Conservation (phyloP, 2,113 vertebrate genomes). For the Mormyrus iriodes region DNA sequence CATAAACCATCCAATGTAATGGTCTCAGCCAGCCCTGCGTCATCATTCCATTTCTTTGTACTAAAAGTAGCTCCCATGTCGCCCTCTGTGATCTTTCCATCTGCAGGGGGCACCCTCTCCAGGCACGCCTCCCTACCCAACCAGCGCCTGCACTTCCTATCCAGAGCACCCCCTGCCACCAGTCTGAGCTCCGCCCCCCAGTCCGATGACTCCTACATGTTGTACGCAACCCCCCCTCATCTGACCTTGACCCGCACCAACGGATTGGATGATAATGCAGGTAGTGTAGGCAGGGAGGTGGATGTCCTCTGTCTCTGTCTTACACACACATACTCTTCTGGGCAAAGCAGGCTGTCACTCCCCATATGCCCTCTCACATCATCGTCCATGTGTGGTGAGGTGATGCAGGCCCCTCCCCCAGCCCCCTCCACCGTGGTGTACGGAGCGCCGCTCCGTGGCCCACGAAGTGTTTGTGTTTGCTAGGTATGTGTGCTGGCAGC, state of each 20-base stretch:
- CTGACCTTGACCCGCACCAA: constrained; percentile 29
- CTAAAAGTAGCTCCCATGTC: background rate
- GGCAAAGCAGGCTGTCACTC: constrained; percentile 12
- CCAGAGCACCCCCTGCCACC: constrained; percentile 48
- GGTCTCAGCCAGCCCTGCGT: background rate
- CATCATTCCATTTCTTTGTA: background rate
- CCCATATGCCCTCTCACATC: constrained; percentile 29
- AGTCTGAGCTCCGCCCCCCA: constrained; percentile 47
- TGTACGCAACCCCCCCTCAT: constrained; percentile 41
- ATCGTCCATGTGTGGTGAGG: background rate
- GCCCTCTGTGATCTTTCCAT: constrained; percentile 35
- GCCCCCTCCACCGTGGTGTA: background rate
- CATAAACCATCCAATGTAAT: background rate
- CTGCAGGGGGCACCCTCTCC: constrained; percentile 68
- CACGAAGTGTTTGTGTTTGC: constrained; percentile 49
- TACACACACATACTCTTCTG: constrained; percentile 20
- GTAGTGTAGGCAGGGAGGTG: constrained; percentile 23
- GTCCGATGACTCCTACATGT: constrained; percentile 60
- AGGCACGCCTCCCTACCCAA: constrained; percentile 57
- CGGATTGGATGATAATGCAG: constrained; percentile 37
- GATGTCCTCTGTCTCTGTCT: background rate
- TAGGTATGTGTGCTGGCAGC: constrained; percentile 54
- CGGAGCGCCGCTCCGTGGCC: background rate
- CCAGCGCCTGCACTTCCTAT: constrained; percentile 62
- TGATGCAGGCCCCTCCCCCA: background rate